Evolutionary conservation across 2,888 invertebrate species (phyloP).

Genomic region (Platypus cylindrus): DNA sequence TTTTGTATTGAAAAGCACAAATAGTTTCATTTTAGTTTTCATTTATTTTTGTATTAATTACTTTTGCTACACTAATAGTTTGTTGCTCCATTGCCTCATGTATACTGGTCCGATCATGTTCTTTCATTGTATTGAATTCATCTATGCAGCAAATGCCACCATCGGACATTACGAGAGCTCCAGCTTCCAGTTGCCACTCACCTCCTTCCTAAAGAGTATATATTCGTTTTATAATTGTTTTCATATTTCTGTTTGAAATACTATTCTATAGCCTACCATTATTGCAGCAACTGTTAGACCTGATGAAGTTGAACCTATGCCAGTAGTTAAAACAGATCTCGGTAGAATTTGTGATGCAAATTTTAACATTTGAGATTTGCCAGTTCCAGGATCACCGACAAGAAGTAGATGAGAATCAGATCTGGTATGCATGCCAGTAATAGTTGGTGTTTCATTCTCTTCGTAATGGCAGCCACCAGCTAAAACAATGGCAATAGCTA

Average conservation of each 20-base stretch:
- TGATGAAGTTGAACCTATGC: conserved; percentile 74
- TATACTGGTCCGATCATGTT: conserved; percentile 70
- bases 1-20: conserved; percentile 1
- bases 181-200: conserved; percentile 84
- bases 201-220: conserved; percentile 56
- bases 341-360: conserved; percentile 54
- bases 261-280: conserved; percentile 41
- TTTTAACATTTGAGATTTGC: conserved; percentile 63
- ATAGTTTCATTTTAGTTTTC: no score
- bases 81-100: conserved; percentile 95
- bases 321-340: conserved; percentile 73
- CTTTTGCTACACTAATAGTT: conserved; percentile 84
- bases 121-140: conserved; percentile 74
- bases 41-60: no score
- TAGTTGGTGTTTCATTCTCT: conserved; percentile 32
- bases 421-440: conserved; percentile 36
- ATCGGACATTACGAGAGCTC: conserved; percentile 77
- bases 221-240: conserved; percentile 1
- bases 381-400: conserved; percentile 83
- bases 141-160: conserved; percentile 87
- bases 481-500: conserved; percentile 61
- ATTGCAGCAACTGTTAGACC: conserved; percentile 82
- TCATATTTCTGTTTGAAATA: not conserved
- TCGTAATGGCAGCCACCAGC: conserved; percentile 43
- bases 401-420: conserved; percentile 77